Conservation (phyloP, 1,140 invertebrate genomes). For the Drosophila trapezifrons region DNA sequence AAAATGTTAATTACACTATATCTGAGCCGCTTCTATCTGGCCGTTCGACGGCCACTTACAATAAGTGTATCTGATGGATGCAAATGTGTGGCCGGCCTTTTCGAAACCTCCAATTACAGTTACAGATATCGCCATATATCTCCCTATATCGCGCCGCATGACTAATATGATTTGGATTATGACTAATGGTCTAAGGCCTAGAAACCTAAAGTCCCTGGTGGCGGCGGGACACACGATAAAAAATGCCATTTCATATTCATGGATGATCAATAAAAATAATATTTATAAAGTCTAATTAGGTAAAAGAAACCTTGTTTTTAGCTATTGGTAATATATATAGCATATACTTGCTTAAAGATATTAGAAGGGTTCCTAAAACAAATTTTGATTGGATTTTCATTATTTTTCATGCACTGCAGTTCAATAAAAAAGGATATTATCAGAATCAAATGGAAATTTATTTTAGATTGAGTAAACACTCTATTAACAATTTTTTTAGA, state of each 20-base stretch:
- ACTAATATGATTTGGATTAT: conserved; percentile 45
- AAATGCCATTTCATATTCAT: background rate
- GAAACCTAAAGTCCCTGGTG: conserved; percentile 1
- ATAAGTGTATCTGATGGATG: conserved; percentile 38
- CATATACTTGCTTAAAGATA: background rate
- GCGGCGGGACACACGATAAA: conserved; percentile 16
- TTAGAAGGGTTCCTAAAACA: background rate
- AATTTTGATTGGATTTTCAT: background rate
- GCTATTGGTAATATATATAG: background rate
- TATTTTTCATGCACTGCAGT: background rate
- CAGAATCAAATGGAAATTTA: background rate
- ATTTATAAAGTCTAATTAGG: background rate
- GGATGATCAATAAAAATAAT: background rate
- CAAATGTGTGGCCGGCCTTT: conserved; percentile 30
- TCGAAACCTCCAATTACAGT: conserved; percentile 26
- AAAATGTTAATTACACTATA: conserved; percentile 80
- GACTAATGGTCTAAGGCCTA: conserved; percentile 32
- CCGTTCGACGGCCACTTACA: conserved; percentile 37
- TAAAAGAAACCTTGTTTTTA: background rate
- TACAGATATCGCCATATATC: conserved; percentile 27
- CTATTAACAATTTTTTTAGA: too few species aligned
- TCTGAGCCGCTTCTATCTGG: conserved; percentile 42
- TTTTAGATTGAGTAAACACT: background rate
- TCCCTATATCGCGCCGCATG: conserved; percentile 7
- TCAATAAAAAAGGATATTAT: background rate